phyloP scores from a whole-genome alignment of 2,113 vertebrate species.

The Bombycilla garrulus region DNA sequence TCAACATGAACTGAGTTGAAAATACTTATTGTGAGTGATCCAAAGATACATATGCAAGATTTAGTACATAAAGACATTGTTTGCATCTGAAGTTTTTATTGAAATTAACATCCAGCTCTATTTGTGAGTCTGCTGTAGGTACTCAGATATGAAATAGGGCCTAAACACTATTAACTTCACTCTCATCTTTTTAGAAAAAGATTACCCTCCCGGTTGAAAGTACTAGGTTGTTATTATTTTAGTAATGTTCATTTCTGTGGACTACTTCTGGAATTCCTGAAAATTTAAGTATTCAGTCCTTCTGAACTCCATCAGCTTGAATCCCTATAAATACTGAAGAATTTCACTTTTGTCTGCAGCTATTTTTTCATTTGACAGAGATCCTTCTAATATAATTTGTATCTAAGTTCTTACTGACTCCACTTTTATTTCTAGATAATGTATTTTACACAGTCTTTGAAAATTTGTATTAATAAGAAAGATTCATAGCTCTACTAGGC shows the following conservation, averaged over 20 bases:
- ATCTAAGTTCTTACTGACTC: neutral
- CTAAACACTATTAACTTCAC: neutral
- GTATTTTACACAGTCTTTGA: neutral
- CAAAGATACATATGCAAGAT: neutral
- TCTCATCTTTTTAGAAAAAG: neutral
- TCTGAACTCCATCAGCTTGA: neutral
- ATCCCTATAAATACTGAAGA: neutral
- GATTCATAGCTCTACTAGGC: neutral
- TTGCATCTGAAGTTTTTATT: neutral
- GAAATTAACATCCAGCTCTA: neutral
- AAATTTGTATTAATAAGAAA: neutral
- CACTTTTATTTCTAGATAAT: neutral
- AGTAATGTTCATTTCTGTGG: neutral
- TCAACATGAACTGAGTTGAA: neutral
- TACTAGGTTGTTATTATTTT: neutral
- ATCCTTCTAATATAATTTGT: neutral
- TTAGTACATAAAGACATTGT: neutral
- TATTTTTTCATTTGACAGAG: neutral
- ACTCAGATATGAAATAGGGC: neutral
- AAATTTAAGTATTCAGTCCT: neutral
- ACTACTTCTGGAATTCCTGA: neutral
- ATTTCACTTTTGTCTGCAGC: neutral
- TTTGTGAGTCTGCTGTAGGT: neutral
- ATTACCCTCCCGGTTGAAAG: neutral
- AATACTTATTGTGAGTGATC: neutral